A percentile compares a stretch with the other conserved stretches of the same genome.
These are phyloP conservation scores for Pelusios castaneus DNA, from an alignment of 2,113 vertebrate genomes.

Conservation along the genomic window DNA sequence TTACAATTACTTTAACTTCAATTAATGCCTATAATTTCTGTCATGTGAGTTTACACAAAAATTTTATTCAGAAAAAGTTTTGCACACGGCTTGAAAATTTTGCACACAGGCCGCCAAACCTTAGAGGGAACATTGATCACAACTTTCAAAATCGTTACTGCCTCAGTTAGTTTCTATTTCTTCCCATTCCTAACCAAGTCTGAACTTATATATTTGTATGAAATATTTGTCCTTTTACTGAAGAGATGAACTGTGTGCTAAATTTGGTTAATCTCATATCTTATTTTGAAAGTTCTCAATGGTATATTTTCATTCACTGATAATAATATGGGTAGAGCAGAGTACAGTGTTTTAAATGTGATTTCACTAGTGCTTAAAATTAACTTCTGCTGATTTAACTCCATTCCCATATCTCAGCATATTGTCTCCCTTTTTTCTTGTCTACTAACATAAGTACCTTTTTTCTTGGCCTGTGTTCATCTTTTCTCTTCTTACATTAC, in stretches of 20 bases:
- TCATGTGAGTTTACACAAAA: no score
- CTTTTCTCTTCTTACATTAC: constrained; percentile 27
- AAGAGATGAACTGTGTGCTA: rapidly evolving
- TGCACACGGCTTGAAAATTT: no score
- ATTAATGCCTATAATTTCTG: no score
- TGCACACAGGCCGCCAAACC: no score
- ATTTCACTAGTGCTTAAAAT: neutral
- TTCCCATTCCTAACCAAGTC: neutral
- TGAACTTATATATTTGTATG: neutral
- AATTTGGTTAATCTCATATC: neutral
- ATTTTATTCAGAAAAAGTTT: no score
- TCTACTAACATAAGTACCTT: constrained; percentile 17
- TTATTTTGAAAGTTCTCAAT: neutral
- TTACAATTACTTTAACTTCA: no score
- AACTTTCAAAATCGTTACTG: neutral
- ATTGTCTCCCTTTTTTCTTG: neutral
- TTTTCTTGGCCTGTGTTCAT: constrained; percentile 5
- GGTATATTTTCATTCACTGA: neutral
- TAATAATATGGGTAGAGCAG: neutral
- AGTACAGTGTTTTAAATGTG: neutral
- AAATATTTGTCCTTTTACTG: neutral
- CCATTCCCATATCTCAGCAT: neutral
- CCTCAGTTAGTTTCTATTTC: neutral
- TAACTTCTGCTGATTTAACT: neutral
- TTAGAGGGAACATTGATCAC: no score